Evolutionary conservation across 2,888 invertebrate species (phyloP).

Genomic region (Drosophila recens): DNA sequence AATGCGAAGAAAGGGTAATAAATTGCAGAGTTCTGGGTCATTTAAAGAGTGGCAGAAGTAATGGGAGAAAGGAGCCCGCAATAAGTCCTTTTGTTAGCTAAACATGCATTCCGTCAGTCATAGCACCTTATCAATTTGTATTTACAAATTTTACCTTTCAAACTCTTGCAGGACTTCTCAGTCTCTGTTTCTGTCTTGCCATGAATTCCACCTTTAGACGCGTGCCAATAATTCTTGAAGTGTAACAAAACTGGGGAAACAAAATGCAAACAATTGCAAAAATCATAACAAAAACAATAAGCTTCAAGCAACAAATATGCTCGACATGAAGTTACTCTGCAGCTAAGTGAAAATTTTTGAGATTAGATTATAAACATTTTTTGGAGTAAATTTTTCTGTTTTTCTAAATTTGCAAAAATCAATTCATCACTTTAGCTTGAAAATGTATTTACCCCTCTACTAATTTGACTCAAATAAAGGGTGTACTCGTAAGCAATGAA

Average conservation of each 20-base stretch:
- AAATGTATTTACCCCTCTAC: background rate
- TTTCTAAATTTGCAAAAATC: too few species aligned
- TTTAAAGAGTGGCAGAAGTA: conserved; percentile 30
- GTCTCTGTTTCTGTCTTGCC: background rate
- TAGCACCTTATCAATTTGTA: conserved; percentile 19
- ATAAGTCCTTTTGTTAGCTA: background rate
- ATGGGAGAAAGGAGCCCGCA: too few species aligned
- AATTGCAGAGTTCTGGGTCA: conserved; percentile 56
- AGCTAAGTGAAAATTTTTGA: background rate
- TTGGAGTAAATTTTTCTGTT: too few species aligned
- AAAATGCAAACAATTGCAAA: conserved; percentile 12
- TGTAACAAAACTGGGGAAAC: conserved; percentile 8
- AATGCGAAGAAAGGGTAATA: conserved; percentile 37
- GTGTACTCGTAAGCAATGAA: background rate
- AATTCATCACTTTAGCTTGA: too few species aligned
- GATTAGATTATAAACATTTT: too few species aligned
- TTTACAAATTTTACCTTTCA: conserved; percentile 4
- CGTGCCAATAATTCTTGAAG: conserved; percentile 22
- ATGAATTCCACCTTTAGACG: conserved; percentile 1
- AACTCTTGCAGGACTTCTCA: background rate
- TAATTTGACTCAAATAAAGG: background rate
- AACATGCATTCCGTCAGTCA: background rate
- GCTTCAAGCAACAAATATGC: background rate
- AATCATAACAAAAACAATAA: conserved; percentile 13
- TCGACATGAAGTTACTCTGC: background rate